Percentiles rank a stretch among this genome's conserved stretches.
These are phyloP conservation scores for Ctenicera cuprea DNA, from an alignment of 2,888 invertebrate genomes.

Conservation along the genomic window DNA sequence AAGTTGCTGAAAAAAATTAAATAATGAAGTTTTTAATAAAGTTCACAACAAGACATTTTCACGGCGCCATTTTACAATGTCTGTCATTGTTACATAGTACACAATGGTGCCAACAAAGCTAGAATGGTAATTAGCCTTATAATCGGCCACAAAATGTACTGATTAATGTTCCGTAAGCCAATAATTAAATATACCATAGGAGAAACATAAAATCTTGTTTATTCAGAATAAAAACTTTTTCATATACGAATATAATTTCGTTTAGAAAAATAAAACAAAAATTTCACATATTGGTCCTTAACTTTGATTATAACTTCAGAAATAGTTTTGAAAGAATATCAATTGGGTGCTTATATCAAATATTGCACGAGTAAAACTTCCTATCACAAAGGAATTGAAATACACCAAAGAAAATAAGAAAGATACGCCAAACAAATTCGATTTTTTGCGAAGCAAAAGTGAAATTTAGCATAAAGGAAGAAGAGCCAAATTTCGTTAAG, in stretches of 20 bases:
- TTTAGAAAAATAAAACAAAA: background rate
- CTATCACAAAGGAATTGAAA: background rate
- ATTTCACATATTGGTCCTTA: background rate
- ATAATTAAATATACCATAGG: background rate
- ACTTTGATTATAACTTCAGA: too few species aligned
- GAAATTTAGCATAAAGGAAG: background rate
- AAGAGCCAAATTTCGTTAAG: background rate
- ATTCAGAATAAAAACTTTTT: background rate
- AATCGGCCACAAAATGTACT: slow-evolving; percentile 31
- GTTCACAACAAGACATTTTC: slow-evolving; percentile 6
- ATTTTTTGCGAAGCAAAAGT: background rate
- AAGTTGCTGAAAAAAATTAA: background rate
- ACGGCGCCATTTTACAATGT: slow-evolving; percentile 43
- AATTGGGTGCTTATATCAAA: background rate
- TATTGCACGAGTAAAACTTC: background rate
- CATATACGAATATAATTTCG: background rate
- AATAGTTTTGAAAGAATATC: background rate
- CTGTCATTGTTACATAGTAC: slow-evolving; percentile 43
- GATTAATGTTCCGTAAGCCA: slow-evolving; percentile 8
- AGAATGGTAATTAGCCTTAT: slow-evolving; percentile 52
- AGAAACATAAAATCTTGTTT: background rate
- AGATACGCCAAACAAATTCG: background rate
- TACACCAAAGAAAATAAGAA: background rate
- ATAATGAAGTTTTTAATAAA: slow-evolving; percentile 4
- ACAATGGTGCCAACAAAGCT: slow-evolving; percentile 45